Percentiles rank a stretch among this genome's conserved stretches.
phyloP scores from a whole-genome alignment of 2,888 invertebrate species.

The Oxycera nigricornis region DNA sequence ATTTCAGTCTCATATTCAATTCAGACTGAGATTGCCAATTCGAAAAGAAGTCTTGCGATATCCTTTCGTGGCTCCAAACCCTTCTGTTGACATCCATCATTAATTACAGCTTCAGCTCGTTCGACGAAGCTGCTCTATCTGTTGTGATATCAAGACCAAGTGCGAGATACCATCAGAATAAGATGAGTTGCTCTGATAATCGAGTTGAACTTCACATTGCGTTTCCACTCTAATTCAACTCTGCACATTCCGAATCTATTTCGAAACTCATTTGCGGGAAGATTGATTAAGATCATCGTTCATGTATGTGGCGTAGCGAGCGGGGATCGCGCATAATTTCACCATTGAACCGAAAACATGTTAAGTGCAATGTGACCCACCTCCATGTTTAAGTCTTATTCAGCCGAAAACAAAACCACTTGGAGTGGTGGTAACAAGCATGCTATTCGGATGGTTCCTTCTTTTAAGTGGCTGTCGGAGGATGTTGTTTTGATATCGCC shows the following conservation, averaged over 20 bases:
- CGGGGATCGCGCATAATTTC: conserved; percentile 1
- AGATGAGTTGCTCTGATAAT: too few species aligned
- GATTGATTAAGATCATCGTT: conserved; percentile 33
- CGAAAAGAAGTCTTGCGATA: too few species aligned
- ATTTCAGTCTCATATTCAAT: neutral
- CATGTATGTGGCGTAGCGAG: neutral
- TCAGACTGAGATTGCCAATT: too few species aligned
- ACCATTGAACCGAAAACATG: conserved; percentile 33
- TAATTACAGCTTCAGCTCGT: too few species aligned
- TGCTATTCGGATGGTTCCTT: neutral
- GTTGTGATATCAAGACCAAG: too few species aligned
- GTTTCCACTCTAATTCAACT: neutral
- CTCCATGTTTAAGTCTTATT: conserved; percentile 24
- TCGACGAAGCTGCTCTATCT: too few species aligned
- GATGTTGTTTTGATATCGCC: conserved; percentile 26
- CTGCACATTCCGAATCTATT: conserved; percentile 26
- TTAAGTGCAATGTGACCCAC: conserved; percentile 30
- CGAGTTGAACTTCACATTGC: neutral
- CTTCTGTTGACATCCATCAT: too few species aligned
- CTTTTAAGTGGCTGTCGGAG: neutral
- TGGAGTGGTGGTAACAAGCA: neutral
- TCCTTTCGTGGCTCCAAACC: too few species aligned
- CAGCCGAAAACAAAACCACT: conserved; percentile 15
- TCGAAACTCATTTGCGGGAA: conserved; percentile 24
- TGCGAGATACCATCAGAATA: too few species aligned